Evolutionary conservation across 2,888 invertebrate genomes (phyloP).

Genomic region (Zygothrica quintamaculata): DNA sequence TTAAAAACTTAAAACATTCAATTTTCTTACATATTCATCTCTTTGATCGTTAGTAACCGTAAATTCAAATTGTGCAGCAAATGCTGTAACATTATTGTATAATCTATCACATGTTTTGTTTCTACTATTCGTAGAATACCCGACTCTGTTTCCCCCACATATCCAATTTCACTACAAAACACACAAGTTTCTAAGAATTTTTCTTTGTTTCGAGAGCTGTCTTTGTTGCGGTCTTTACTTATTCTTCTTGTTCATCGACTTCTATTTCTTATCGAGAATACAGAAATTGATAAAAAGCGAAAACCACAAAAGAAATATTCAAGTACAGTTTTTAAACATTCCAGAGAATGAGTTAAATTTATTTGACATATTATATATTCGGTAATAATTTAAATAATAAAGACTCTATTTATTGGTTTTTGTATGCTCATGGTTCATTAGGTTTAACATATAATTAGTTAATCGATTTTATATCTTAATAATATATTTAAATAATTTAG

Average conservation of each 20-base stretch:
- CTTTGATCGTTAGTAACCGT: too few species aligned
- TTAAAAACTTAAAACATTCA: too few species aligned
- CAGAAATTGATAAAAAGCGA: conserved; percentile 19
- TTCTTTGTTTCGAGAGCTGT: conserved; percentile 11
- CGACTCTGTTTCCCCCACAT: conserved; percentile 12
- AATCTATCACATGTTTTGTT: conserved; percentile 22
- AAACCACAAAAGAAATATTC: conserved; percentile 5
- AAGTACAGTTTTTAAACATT: background rate
- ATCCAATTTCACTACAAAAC: conserved; percentile 43
- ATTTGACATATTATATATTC: background rate
- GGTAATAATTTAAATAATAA: conserved; percentile 9
- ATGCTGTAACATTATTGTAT: conserved; percentile 22
- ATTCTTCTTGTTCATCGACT: background rate
- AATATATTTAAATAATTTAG: conserved; percentile 38
- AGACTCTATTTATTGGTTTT: conserved; percentile 18
- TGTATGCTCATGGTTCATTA: conserved; percentile 36
- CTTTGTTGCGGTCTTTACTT: conserved; percentile 8
- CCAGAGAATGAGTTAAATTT: background rate
- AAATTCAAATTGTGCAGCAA: conserved; percentile 11
- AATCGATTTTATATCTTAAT: conserved; percentile 47
- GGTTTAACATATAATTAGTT: conserved; percentile 53
- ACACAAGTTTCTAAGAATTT: conserved; percentile 40
- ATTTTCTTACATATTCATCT: too few species aligned
- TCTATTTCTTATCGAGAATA: conserved; percentile 42
- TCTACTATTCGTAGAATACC: conserved; percentile 28